These are phyloP conservation scores for Melolontha melolontha DNA, from an alignment of 2,888 invertebrate species.

Conservation along the genomic window DNA sequence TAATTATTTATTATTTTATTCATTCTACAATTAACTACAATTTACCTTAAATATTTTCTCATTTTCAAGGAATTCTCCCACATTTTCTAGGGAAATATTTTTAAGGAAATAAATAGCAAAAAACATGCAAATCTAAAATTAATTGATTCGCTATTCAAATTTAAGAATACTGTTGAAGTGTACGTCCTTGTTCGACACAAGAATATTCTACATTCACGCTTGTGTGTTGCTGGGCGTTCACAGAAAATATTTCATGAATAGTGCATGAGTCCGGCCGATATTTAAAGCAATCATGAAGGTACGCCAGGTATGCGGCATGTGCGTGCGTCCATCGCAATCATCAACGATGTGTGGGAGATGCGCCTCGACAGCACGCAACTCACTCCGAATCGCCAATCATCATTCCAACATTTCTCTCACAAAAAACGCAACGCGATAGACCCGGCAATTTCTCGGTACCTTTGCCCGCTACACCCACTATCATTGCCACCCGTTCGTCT, in stretches of 20 bases:
- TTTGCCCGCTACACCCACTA: slow-evolving; percentile 49
- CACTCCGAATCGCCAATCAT: slow-evolving; percentile 50
- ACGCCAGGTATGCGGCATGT: slow-evolving; percentile 55
- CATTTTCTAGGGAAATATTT: no score
- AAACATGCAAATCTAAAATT: no score
- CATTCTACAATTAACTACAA: no score
- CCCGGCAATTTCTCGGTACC: slow-evolving; percentile 14
- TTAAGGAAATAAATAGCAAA: no score
- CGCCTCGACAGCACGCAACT: slow-evolving; percentile 53
- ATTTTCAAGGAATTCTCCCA: no score
- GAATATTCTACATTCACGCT: no score
- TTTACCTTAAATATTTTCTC: no score
- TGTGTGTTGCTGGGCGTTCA: slow-evolving; percentile 16
- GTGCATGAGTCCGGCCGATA: slow-evolving; percentile 51
- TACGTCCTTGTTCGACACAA: no score
- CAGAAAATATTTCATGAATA: slow-evolving; percentile 49
- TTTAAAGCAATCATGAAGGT: slow-evolving; percentile 55
- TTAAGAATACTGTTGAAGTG: no score
- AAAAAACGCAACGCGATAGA: slow-evolving; percentile 49
- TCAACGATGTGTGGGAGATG: slow-evolving; percentile 54
- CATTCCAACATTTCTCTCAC: slow-evolving; percentile 53
- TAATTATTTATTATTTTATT: no score
- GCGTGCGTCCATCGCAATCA: slow-evolving; percentile 53
- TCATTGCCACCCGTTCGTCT: slow-evolving; percentile 26
- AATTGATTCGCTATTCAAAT: no score